Base-by-base conservation (phyloP, 2,888 invertebrate species). In the Epistrophe eligans region DNA sequence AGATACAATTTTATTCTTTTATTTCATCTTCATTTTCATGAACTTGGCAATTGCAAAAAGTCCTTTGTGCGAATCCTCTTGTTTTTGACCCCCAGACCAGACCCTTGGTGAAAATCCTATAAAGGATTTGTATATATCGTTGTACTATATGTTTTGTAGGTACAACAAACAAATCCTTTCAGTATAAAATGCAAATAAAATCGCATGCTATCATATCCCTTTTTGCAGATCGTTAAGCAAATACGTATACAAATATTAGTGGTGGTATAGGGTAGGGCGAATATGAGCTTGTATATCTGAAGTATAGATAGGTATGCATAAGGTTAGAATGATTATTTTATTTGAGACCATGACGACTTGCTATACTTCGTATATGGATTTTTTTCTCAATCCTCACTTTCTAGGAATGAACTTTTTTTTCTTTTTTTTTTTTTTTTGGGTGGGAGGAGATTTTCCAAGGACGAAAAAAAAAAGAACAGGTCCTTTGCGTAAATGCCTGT, bases 211-310 rank as follows among this genome's bases (percentile, higher is more conserved):
- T 79, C 64, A 74, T 60, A 73, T 85, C 82, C 85, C 57, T 87
- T 87, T 87, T 87, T 83, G 87, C 87, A 87, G 87, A 87, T 87
- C 87, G 87, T 87, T 87, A 83, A 83, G 72, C 87, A 87, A 74
- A 87, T 74, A 74, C 85, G 77, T 67, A 85, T 62, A 73, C 35
- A 28, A 32, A 24, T 38, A 17, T 5, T 35, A 24, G n/a, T 15
- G 6, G 58, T 7, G 32, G 8, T n/a, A n/a, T n/a, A 15, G 52
- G 28, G 3, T 8, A 11, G 19, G 19, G 24, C 5, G 1, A 2
- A 11, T 24, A 24, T n/a, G 11, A 9, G 28, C 15, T 38, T 60
- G 28, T 73, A 60, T 70, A 60, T 45, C 62, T 71, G 72, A 81
- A 80, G 62, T 52, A 24, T 24, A 15, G 15, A 24, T 13, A 6